phyloP scores from a whole-genome alignment of 2,888 invertebrate species.

The Meghimatium bilineatum region DNA sequence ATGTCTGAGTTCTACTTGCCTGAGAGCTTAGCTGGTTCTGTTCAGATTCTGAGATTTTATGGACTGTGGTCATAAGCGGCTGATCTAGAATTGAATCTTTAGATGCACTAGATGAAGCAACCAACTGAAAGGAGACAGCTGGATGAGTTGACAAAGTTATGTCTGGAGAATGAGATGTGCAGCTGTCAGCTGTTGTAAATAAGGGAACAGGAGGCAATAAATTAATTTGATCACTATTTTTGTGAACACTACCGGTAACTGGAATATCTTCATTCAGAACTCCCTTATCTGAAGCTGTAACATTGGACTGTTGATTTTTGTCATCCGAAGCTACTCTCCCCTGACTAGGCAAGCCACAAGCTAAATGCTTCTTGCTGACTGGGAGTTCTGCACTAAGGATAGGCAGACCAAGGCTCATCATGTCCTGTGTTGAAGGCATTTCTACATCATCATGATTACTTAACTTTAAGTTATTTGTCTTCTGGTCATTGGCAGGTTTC shows the following conservation, averaged over 20 bases:
- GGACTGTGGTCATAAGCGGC: not conserved
- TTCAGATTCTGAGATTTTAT: not conserved
- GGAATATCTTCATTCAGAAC: not conserved
- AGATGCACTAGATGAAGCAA: not conserved
- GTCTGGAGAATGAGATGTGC: not conserved
- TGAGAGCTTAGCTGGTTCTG: not conserved
- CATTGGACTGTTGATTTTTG: not conserved
- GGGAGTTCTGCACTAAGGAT: constrained; percentile 53
- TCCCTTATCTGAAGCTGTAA: not conserved
- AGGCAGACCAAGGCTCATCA: constrained; percentile 58
- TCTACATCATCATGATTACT: constrained; percentile 56
- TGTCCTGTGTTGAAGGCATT: constrained; percentile 59
- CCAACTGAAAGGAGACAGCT: not conserved
- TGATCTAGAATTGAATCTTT: not conserved
- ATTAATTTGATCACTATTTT: not conserved
- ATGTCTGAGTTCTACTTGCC: not conserved
- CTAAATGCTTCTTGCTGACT: constrained; percentile 38
- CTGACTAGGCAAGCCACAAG: constrained; percentile 18
- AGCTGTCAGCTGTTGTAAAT: not conserved
- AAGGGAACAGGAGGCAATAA: not conserved
- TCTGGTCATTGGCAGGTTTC: not conserved
- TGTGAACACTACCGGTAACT: not conserved
- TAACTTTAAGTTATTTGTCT: not conserved
- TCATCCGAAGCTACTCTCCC: constrained; percentile 30
- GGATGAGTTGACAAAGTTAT: not conserved